Evolutionary conservation across 2,888 invertebrate species (phyloP), one percentile per base, ranked within the genome.

Genomic region (Eudemis profundana): DNA sequence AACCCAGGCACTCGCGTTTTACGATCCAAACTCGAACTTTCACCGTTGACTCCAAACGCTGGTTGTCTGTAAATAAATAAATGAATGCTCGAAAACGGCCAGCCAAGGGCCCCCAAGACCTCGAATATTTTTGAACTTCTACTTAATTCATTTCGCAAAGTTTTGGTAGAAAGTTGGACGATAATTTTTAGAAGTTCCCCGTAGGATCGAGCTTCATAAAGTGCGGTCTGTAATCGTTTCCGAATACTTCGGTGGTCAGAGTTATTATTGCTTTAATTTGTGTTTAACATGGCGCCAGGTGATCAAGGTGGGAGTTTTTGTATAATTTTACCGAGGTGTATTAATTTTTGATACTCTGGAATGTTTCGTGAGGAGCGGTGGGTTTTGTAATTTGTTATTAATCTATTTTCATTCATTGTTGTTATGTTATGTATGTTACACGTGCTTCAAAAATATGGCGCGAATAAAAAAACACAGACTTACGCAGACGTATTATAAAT

Each of bases 121-220:
- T 64, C 70, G 74, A 69, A 79, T 74, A 74, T 79, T 81, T 83
- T 80, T 77, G 71, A 74, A 74, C 70, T 72, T 71, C 72, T 68
- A 76, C 75, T 79, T 79, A 79, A 83, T 83, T 81, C 75, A 69
- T 73, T 77, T 74, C 69, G 61, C 71, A 66, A 84, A 81, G 70
- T 82, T 81, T 72, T 66, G 68, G 69, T 62, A 68, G 69, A 64
- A 82, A 83, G 76, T 83, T 78, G n/a, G 63, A 70, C 78, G 72
- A 83, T 83, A 84, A 84, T 83, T 84, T 78, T 72, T 61, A 69
- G 76, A 82, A 81, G 74, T 84, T 81, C 67, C 57, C 64, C 72
- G 70, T 68, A 73, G 65, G 77, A 76, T 75, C 70, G 70, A 73
- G 72, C 72, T 76, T 78, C 74, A 74, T 78, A 78, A 77, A 76